These are phyloP conservation scores for Homarus americanus DNA, from an alignment of 1,140 invertebrate species.

Conservation along the genomic window DNA sequence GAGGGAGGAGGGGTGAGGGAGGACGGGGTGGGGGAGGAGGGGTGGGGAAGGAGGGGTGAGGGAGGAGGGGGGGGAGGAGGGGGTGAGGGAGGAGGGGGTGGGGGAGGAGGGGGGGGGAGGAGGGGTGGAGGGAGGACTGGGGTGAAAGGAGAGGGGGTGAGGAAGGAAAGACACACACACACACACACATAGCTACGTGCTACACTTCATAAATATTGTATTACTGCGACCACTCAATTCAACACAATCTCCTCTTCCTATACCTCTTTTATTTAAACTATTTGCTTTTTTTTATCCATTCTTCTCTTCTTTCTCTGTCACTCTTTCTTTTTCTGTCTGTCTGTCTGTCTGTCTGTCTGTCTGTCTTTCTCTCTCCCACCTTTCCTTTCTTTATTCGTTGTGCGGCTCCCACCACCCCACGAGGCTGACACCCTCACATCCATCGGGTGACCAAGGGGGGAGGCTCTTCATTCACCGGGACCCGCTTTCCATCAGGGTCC, in stretches of 20 bases:
- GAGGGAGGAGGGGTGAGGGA: too few relatives aligned
- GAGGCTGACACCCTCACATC: conserved; percentile 41
- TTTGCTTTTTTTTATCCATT: conserved; percentile 27
- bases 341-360: not conserved
- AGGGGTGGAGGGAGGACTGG: not conserved
- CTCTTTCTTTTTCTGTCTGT: too few relatives aligned
- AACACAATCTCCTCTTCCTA: conserved; percentile 7
- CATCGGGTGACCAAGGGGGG: conserved; percentile 29
- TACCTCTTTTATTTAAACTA: conserved; percentile 23
- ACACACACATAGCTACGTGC: too few relatives aligned
- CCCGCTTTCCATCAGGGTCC: conserved; percentile 28
- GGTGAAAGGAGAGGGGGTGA: too few relatives aligned
- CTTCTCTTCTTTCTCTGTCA: too few relatives aligned
- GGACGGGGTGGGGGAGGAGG: too few relatives aligned
- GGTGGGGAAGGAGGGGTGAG: not conserved
- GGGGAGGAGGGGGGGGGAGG: not conserved
- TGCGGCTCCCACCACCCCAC: not conserved
- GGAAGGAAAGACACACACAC: too few relatives aligned
- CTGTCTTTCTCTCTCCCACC: not conserved
- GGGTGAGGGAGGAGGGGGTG: conserved; percentile 11
- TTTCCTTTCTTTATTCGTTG: not conserved
- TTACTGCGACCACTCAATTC: not conserved
- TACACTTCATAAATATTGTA: conserved; percentile 13
- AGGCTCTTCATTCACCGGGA: conserved; percentile 17
- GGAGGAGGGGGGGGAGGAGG: not conserved